Evolutionary conservation across 1,140 invertebrate genomes (phyloP), one percentile per base, ranked within the genome.

Genomic region (Macrotrachela quadricornifera): DNA sequence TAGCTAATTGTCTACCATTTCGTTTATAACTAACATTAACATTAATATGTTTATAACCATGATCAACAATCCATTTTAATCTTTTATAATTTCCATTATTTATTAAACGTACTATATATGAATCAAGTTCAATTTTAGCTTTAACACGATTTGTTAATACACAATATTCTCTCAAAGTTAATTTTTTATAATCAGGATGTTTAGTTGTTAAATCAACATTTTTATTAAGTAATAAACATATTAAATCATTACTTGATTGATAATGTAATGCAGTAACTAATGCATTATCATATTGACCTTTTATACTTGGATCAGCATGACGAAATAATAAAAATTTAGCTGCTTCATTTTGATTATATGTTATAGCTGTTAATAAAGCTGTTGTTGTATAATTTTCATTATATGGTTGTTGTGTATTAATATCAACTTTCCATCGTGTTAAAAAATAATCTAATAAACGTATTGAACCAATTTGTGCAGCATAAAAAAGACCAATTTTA

Each of bases 141-240:
- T 54, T 21, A 37, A 54, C 45, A 46, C 45, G 45, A 54, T 54
- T 54, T n/a, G 21, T 49, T 41, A 49, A 39, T 36, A 54, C 45
- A 18, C 53, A 54, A 42, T 54, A 54, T 45, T 54, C 53, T 49
- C 53, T 43, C 18, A 54, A 43, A 16, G 43, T 54, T 13, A 54
- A 17, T 30, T 49, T 30, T 30, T 30, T 8, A 30, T 37, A 54
- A 39, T 49, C 1, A 13, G 36, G 45, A 36, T 54, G 53, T 38
- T 46, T 37, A 18, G 47, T 38, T 54, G 53, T 30, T 16, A 54
- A 38, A 10, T 44, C 46, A 10, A 46, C 53, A 12, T 46, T 46
- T 54, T 54, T 54, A 38, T 49, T 46, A 16, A 54, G 15, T 49
- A 54, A 43, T 37, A 54, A 38, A 37, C 39, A 30, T 18, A 49